Evolutionary conservation across 2,888 invertebrate species (phyloP).

Genomic region (Chydorus sphaericus): DNA sequence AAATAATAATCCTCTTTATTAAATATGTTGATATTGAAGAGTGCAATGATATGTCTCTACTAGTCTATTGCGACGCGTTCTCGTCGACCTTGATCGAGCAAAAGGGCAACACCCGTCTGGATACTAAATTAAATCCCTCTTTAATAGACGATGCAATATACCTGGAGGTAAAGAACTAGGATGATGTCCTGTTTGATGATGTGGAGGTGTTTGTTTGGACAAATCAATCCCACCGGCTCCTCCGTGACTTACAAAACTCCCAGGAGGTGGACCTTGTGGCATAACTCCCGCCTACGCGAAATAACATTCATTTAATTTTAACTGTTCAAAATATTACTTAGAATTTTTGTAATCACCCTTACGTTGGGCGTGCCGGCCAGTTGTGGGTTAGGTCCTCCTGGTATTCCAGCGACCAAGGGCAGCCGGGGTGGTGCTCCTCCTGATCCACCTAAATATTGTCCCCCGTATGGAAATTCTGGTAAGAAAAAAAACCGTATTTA

Average conservation of each 20-base stretch:
- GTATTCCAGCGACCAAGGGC: background rate
- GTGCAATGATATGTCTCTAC: background rate
- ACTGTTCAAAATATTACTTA: background rate
- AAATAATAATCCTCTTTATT: background rate
- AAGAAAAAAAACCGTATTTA: background rate
- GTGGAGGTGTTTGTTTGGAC: slow-evolving; percentile 5
- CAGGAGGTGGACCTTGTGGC: slow-evolving; percentile 9
- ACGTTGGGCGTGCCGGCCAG: background rate
- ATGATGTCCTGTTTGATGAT: slow-evolving; percentile 1
- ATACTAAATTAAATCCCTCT: too few species aligned
- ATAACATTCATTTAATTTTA: background rate
- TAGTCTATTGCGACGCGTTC: too few species aligned
- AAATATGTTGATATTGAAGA: background rate
- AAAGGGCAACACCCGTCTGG: too few species aligned
- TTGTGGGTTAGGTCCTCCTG: background rate
- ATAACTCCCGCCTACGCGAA: slow-evolving; percentile 4
- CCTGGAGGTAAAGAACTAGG: slow-evolving; percentile 4
- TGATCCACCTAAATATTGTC: background rate
- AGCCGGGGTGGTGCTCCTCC: background rate
- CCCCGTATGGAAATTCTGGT: background rate
- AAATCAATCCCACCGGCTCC: background rate
- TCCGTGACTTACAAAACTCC: background rate
- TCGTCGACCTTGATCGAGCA: too few species aligned
- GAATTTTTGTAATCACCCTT: background rate
- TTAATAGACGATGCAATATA: too few species aligned